A percentile compares a stretch with the other conserved stretches of the same genome.
These are phyloP conservation scores for Myotis lucifugus DNA, from an alignment of 2,113 vertebrate genomes.

Conservation along the genomic window DNA sequence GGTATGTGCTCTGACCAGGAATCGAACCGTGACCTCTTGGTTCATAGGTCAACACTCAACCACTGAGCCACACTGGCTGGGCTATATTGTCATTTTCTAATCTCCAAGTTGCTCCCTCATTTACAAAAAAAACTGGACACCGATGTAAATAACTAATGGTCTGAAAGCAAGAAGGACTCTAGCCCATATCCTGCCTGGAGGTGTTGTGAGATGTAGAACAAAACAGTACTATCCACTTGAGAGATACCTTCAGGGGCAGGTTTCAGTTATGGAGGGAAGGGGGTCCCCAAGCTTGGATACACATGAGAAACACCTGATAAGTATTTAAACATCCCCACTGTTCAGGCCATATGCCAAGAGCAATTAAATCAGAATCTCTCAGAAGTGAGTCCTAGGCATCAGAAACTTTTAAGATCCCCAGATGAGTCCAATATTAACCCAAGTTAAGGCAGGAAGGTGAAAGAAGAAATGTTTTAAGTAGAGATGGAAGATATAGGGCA, in stretches of 20 bases:
- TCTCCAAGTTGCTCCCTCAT: neutral
- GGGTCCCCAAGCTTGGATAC: neutral
- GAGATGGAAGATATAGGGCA: neutral
- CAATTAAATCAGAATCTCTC: neutral
- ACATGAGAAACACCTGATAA: neutral
- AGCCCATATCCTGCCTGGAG: neutral
- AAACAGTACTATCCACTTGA: neutral
- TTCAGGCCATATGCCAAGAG: neutral
- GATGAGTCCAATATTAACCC: neutral
- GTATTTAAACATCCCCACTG: neutral
- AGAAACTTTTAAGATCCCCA: neutral
- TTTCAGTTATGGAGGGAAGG: neutral
- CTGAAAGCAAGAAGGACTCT: neutral
- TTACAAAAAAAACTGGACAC: neutral
- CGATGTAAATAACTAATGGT: neutral
- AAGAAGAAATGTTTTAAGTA: neutral
- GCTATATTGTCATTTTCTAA: neutral
- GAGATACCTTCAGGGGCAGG: neutral
- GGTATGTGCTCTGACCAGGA: too few relatives aligned
- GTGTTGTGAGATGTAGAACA: neutral
- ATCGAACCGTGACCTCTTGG: too few relatives aligned
- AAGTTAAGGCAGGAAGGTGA: neutral
- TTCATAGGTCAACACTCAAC: too few relatives aligned
- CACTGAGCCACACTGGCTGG: too few relatives aligned
- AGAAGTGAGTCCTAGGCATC: neutral